Conservation (phyloP, 2,797 vertebrate genomes). For the Hyperoplus lanceolatus region DNA sequence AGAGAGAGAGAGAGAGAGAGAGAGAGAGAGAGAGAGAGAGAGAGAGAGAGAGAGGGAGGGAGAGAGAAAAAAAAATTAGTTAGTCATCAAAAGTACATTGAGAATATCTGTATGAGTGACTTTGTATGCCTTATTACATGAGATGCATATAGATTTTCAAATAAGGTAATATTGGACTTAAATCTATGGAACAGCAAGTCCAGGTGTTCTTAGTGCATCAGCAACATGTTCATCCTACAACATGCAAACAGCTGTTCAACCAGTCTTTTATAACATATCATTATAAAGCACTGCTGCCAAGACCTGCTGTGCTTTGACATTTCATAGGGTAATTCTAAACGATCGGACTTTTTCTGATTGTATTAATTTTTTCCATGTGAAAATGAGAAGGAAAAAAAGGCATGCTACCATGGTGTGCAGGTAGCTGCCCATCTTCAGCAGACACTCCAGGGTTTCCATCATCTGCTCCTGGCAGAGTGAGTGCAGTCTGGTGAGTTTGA, state of each 20-base stretch:
- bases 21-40: conserved; percentile 1
- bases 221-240: not conserved
- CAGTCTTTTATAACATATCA: too few relatives aligned
- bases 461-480: conserved; percentile 83
- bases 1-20: conserved; percentile 17
- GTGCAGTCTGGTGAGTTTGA: conserved; percentile 62
- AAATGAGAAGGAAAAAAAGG: not conserved
- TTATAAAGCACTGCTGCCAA: too few relatives aligned
- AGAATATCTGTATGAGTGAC: not conserved
- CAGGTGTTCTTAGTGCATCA: not conserved
- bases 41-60: conserved; percentile 12
- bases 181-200: not conserved
- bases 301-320: too few relatives aligned
- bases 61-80: conserved; percentile 17
- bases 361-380: not conserved
- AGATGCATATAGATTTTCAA: not conserved
- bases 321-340: too few relatives aligned
- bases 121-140: not conserved
- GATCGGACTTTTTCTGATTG: too few relatives aligned
- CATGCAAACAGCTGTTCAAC: too few relatives aligned
- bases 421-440: conserved; percentile 88
- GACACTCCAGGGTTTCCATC: conserved; percentile 86
- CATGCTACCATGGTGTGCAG: conserved; percentile 62
- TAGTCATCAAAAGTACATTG: not conserved
- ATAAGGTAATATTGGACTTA: not conserved